Evolutionary conservation across 2,888 invertebrate genomes (phyloP).

Genomic region (Netelia inedita): DNA sequence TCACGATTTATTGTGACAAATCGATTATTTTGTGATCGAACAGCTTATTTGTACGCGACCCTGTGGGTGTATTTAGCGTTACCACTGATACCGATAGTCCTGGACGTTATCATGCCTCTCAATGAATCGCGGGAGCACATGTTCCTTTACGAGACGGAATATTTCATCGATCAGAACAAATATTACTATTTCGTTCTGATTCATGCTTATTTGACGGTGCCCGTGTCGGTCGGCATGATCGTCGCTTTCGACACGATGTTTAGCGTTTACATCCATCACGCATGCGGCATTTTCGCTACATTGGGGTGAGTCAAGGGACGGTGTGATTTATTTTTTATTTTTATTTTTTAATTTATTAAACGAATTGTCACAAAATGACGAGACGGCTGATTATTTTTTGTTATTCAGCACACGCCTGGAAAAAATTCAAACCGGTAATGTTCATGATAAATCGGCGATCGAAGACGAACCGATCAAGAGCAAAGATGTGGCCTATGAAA

Average conservation of each 20-base stretch:
- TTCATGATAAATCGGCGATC: neutral
- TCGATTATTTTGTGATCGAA: neutral
- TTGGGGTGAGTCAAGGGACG: slow-evolving; percentile 48
- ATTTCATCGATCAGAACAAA: slow-evolving; percentile 63
- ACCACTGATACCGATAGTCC: slow-evolving; percentile 53
- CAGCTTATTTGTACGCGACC: slow-evolving; percentile 56
- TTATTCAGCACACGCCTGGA: slow-evolving; percentile 51
- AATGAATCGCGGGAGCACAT: slow-evolving; percentile 63
- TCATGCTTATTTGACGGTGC: slow-evolving; percentile 66
- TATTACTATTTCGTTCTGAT: slow-evolving; percentile 63
- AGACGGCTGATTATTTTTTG: neutral
- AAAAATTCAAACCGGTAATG: slow-evolving; percentile 2
- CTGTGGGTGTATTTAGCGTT: slow-evolving; percentile 56
- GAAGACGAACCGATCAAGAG: neutral
- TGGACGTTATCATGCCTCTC: slow-evolving; percentile 62
- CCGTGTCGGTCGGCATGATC: slow-evolving; percentile 49
- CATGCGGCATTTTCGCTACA: slow-evolving; percentile 62
- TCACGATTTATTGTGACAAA: neutral
- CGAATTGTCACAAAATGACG: no score
- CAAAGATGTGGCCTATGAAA: slow-evolving; percentile 37
- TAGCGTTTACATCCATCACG: slow-evolving; percentile 64
- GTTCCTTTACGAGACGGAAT: slow-evolving; percentile 65
- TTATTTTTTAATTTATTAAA: neutral
- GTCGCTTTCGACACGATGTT: slow-evolving; percentile 65
- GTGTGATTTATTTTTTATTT: neutral